Conservation (phyloP, 2,113 vertebrate species). For the Vulpes vulpes region DNA sequence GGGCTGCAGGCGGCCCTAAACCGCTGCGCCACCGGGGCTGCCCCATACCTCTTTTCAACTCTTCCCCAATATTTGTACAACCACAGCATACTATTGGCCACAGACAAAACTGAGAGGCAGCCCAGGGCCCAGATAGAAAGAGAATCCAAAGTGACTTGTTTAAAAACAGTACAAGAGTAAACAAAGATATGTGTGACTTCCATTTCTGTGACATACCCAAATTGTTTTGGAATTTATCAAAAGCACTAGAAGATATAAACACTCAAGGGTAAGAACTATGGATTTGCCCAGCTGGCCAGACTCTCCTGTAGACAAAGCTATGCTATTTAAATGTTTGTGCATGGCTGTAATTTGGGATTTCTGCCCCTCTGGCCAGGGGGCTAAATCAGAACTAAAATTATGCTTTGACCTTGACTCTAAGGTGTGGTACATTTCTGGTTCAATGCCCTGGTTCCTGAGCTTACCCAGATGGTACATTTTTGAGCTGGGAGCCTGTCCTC, state of each 20-base stretch:
- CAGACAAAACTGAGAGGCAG: not conserved
- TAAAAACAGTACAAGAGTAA: not conserved
- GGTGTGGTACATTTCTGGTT: not conserved
- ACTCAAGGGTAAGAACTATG: not conserved
- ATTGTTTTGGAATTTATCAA: constrained; percentile 46
- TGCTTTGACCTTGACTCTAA: constrained; percentile 12
- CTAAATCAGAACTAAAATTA: constrained; percentile 20
- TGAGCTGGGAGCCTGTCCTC: not conserved
- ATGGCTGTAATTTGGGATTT: not conserved
- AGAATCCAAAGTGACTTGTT: not conserved
- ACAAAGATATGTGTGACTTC: not conserved
- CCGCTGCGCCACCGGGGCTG: too few species aligned
- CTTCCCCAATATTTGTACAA: not conserved
- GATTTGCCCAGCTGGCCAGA: not conserved
- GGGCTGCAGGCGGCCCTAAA: too few species aligned
- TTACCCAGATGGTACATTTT: not conserved
- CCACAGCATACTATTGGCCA: not conserved
- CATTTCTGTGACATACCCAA: not conserved
- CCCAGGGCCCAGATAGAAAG: not conserved
- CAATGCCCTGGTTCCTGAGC: not conserved
- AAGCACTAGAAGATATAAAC: constrained; percentile 56
- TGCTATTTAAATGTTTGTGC: not conserved
- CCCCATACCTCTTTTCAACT: not conserved
- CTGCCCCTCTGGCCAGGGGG: not conserved
- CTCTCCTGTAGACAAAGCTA: not conserved